These are phyloP conservation scores for Nephotettix cincticeps DNA, from an alignment of 1,140 invertebrate genomes.

Conservation along the genomic window DNA sequence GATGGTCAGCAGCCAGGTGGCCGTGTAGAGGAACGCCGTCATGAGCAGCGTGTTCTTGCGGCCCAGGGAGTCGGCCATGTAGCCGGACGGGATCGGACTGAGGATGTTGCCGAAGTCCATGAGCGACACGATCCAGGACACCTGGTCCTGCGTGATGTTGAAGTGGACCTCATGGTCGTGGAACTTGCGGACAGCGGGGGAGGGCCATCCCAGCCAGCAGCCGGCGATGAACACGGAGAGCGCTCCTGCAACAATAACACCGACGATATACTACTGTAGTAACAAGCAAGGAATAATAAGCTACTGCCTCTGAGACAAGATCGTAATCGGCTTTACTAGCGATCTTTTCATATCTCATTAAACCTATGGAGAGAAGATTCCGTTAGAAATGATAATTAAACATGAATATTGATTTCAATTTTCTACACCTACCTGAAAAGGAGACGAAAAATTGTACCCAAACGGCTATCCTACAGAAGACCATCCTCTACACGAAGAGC, in stretches of 20 bases:
- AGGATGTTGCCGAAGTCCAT: conserved; percentile 41
- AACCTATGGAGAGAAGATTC: too few species aligned
- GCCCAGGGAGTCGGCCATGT: conserved; percentile 72
- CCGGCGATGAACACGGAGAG: conserved; percentile 26
- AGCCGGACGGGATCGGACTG: conserved; percentile 44
- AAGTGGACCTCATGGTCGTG: conserved; percentile 21
- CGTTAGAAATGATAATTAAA: too few species aligned
- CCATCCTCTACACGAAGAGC: too few species aligned
- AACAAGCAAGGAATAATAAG: too few species aligned
- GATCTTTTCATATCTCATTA: too few species aligned
- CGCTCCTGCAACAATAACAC: conserved; percentile 25
- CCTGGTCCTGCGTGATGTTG: conserved; percentile 12
- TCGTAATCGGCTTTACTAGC: too few species aligned
- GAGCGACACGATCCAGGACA: conserved; percentile 36
- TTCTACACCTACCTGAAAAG: too few species aligned
- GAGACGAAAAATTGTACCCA: too few species aligned
- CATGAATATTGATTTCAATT: too few species aligned
- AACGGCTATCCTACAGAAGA: too few species aligned
- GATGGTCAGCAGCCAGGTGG: conserved; percentile 54
- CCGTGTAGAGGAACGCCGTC: conserved; percentile 53
- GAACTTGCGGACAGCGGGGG: conserved; percentile 28
- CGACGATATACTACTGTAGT: too few species aligned
- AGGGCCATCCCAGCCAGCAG: conserved; percentile 35
- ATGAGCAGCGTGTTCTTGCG: conserved; percentile 67
- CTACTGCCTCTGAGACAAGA: too few species aligned